Percentiles rank a stretch among this genome's conserved stretches.
Conservation (phyloP, 2,797 vertebrate species). For the Cynopterus sphinx region DNA sequence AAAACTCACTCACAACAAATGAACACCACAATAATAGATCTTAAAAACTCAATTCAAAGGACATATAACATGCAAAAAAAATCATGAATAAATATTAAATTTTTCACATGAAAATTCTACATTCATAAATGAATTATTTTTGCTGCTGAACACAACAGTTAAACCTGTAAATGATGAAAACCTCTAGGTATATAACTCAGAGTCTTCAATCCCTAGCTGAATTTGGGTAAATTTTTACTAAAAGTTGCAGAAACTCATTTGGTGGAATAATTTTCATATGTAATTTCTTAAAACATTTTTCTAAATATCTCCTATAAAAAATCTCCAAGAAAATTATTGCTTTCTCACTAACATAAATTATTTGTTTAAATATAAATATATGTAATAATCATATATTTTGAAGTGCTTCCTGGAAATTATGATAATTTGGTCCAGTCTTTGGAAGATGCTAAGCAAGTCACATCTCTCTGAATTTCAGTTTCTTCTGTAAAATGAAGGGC, state of each 20-base stretch:
- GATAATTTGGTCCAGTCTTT: not conserved
- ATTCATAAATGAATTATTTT: not conserved
- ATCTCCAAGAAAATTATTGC: not conserved
- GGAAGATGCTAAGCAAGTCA: not conserved
- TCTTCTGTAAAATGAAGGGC: not conserved
- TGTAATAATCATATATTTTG: not conserved
- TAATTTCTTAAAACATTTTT: not conserved
- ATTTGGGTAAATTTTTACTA: not conserved
- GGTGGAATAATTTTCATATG: not conserved
- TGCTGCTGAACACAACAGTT: not conserved
- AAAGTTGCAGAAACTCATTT: not conserved
- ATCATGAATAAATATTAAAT: not conserved
- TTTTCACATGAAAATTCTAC: slow-evolving; percentile 34
- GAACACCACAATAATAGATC: slow-evolving; percentile 55
- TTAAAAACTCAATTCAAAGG: slow-evolving; percentile 59
- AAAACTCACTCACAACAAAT: slow-evolving; percentile 67
- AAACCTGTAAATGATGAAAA: not conserved
- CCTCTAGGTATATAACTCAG: not conserved
- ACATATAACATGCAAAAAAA: not conserved
- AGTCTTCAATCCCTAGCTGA: not conserved
- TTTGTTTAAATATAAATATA: not conserved
- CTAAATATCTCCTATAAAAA: not conserved
- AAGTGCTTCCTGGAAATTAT: not conserved
- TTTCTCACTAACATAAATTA: not conserved
- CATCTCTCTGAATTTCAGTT: not conserved